phyloP scores from a whole-genome alignment of 2,888 invertebrate genomes.

The Caenorhabditis imperialis region DNA sequence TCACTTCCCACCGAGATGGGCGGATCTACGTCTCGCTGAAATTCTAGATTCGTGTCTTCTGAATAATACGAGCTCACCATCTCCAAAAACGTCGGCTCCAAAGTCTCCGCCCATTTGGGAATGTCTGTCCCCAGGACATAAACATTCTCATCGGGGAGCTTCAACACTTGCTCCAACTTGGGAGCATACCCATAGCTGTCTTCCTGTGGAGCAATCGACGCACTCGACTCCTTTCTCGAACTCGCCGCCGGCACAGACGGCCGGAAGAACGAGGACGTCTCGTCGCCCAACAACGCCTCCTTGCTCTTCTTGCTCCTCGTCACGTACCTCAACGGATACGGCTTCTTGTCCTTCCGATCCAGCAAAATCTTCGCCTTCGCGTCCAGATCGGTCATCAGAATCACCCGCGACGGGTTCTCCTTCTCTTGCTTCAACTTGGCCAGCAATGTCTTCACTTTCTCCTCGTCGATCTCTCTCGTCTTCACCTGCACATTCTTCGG shows the following conservation, averaged over 20 bases:
- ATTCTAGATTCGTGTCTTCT: too few relatives aligned
- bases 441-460: constrained; percentile 11
- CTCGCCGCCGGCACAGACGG: not conserved
- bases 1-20: constrained; percentile 6
- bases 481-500: constrained; percentile 18
- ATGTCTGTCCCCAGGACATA: constrained; percentile 3
- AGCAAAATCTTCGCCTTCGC: constrained; percentile 18
- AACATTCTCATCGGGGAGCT: constrained; percentile 13
- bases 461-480: constrained; percentile 11
- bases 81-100: too few relatives aligned
- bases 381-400: not conserved
- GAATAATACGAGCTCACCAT: too few relatives aligned
- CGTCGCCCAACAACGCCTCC: constrained; percentile 5
- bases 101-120: constrained; percentile 19
- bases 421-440: constrained; percentile 1
- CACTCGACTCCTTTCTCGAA: not conserved
- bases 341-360: constrained; percentile 29
- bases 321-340: constrained; percentile 19
- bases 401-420: not conserved
- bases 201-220: constrained; percentile 1
- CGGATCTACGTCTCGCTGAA: constrained; percentile 1
- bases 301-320: constrained; percentile 2
- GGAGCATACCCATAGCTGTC: constrained; percentile 19
- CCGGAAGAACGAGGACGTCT: not conserved
- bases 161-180: constrained; percentile 11